These are phyloP conservation scores for Monochamus alternatus DNA, from an alignment of 2,888 invertebrate genomes.

Conservation along the genomic window DNA sequence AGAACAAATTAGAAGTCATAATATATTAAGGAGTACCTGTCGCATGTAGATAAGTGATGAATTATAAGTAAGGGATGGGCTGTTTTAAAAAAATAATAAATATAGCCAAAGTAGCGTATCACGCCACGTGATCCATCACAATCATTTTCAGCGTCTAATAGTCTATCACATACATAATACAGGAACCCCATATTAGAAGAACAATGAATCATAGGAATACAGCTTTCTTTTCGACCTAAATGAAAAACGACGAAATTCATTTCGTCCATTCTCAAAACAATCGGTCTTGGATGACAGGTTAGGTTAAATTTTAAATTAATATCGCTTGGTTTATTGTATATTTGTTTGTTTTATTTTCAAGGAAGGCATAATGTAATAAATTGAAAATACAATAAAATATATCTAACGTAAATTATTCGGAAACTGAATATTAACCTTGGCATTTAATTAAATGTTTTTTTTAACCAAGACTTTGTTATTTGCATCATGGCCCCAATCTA, in stretches of 20 bases:
- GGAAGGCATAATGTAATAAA: not conserved
- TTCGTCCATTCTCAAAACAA: conserved; percentile 12
- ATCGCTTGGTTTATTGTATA: not conserved
- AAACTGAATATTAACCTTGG: too few relatives aligned
- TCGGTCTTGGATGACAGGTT: conserved; percentile 5
- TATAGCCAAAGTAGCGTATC: not conserved
- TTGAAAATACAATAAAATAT: too few relatives aligned
- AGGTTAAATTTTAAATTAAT: conserved; percentile 11
- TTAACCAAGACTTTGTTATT: too few relatives aligned
- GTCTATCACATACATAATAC: not conserved
- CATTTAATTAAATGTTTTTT: too few relatives aligned
- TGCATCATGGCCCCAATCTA: too few relatives aligned
- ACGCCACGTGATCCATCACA: conserved; percentile 14
- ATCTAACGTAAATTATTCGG: too few relatives aligned
- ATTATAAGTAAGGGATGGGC: not conserved
- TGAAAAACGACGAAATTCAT: conserved; percentile 17
- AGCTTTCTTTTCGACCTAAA: not conserved
- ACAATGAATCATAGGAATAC: conserved; percentile 8
- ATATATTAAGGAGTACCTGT: not conserved
- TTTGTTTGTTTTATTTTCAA: not conserved
- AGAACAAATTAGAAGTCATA: not conserved
- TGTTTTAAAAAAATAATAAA: not conserved
- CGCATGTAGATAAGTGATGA: not conserved
- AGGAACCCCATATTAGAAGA: conserved; percentile 8
- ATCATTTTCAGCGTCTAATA: conserved; percentile 17